Base-by-base conservation (phyloP, 2,888 invertebrate genomes). In the Zaprionus bogoriensis region DNA sequence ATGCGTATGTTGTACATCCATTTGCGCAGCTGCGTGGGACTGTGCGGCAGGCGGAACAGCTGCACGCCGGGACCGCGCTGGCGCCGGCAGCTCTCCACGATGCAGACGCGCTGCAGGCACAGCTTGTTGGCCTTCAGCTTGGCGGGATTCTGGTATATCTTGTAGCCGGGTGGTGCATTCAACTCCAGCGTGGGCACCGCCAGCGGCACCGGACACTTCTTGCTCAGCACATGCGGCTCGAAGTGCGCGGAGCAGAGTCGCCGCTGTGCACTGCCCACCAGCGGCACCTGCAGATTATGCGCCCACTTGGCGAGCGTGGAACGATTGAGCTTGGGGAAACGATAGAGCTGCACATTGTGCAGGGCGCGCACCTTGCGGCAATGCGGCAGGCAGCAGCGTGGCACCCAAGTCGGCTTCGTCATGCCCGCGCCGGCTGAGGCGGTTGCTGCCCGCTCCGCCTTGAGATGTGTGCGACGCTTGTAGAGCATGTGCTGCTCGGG, bases 141-240 rank as follows among this genome's bases (percentile, higher is more conserved):
- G 12, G 88, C 80, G 7, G 89, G 89, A 67, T 89, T 89, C 61
- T 88, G 89, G 53, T 89, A 89, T 36, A 89, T 86, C 64, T 89
- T 89, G 42, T 87, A 80, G 9, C 89, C 88, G 0, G 85, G 55
- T 0, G 88, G 89, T 0, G 82, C 62, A 36, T 89, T 89, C 0
- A 89, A 61, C 6, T 89, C 84, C 3, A 89, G 48, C 0, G 89
- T 89, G 3, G 89, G 89, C 55, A 89, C 87, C 0, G 89, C 86
- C 59, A 87, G 59, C 10, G 87, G 81, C 57, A 89, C 87, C 10
- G 89, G 89, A 22, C 89, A 89, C 46, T 89, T 87, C 14, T 89
- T 89, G 12, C 89, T 89, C 7, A 89, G 59, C 14, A 89, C 89
- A 19, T 87, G 85, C 1, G 89, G 67, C 32, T 89, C 89, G 62